Base-by-base conservation (phyloP, 2,113 vertebrate species). In the Tonatia bakeri region DNA sequence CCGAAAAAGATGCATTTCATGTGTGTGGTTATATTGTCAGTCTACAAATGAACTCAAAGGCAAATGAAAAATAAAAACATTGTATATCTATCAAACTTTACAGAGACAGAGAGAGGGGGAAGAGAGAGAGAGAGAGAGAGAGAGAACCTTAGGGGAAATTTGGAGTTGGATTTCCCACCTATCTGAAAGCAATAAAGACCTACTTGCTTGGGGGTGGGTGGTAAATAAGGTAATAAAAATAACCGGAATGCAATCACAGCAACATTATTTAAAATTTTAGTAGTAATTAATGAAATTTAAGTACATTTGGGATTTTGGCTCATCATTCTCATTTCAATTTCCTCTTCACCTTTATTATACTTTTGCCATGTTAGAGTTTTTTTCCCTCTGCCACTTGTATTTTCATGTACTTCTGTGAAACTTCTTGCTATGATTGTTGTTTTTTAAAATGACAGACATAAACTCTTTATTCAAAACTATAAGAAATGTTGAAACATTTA, bases 11-110 rank as follows among this genome's bases (percentile, higher is more conserved):
- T 31, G 20, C 43, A 4, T 40, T 87, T 13, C 28, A 31, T 90
- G 5, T 64, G 52, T 91, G 31, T 81, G 13, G 70, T 85, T 88
- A 90, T 93, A 88, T 47, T 76, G 31, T 7, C 40, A 33, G 80
- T 86, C 0, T 67, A 12, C 64, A 96, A 92, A 97, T 96, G 43
- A 97, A 90, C 54, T 75, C 16, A 94, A 90, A 81, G 80, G 38
- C 12, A 95, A 94, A 81, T 24, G 65, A 95, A 94, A 75, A 91
- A 79, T 94, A 45, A 96, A 97, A 83, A 90, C 36, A 9, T 0
- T 45, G 40, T 6, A 17, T 31, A 64, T 64, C 61, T 61, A 28
- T 12, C 61, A 64, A 15, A 31, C 61, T 64, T 64, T 64, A 64
- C 28, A 64, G 59, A 64, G 59, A 28, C 10, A 24, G 69, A 70